Evolutionary conservation across 1,140 invertebrate genomes (phyloP), one percentile per base, ranked within the genome.

Genomic region (Macrostomum lignano): DNA sequence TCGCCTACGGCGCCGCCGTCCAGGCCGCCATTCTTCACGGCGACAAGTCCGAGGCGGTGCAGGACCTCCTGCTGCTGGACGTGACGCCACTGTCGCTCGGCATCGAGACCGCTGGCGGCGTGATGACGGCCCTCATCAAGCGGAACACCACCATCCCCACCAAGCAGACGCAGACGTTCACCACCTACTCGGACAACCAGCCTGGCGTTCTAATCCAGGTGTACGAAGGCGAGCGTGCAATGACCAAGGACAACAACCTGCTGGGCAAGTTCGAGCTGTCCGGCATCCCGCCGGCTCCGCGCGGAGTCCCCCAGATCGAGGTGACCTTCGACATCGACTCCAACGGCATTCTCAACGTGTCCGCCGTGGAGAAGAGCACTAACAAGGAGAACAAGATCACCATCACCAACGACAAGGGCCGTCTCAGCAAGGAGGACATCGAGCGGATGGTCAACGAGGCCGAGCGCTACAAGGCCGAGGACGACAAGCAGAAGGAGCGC

Each of bases 311-410:
- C 15, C 75, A 86, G 60, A 82, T 62, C 40, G 57, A 58, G 35
- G 55, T 67, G 7, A 66, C 65, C 9, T 67, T 68, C 42, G 66
- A 66, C 36, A 61, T 66, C 72, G 57, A 79, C 46, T 54, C 57
- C 24, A 58, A 60, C 30, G 57, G 57, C 42, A 60, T 60, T 36
- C 37, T 60, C 11, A 58, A 60, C 38, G 57, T 60, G 3, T 48
- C 55, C 32, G 64, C 64, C 23, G 44, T 45, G n/a, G 65, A 67
- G 41, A 66, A 66, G 46, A 61, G 59, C 2, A 88, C 84, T 38
- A 82, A 82, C 46, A 84, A 84, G 56, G 74, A 82, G 48, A 91
- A 91, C 60, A 88, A 88, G 58, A 91, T 93, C 53, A 88, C 78
- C 19, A 91, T 93, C 45, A 91, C 78, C 45, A 93, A 93, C 49